These are phyloP conservation scores for Amia ocellicauda DNA, from an alignment of 2,113 vertebrate species.

Conservation along the genomic window DNA sequence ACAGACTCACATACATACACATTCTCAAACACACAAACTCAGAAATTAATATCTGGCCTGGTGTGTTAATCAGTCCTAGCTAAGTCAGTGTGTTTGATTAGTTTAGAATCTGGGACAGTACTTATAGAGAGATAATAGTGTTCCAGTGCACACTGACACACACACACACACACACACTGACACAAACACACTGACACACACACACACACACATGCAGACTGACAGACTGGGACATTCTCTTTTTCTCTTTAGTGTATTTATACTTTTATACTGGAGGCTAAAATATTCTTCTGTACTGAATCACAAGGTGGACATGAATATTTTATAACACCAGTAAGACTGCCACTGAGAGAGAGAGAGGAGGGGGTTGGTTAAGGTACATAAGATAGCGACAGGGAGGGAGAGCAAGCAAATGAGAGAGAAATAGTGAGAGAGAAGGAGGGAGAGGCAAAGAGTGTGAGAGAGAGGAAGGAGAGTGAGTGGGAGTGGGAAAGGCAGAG, in stretches of 20 bases:
- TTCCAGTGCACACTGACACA: neutral
- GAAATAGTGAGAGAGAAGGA: too few species aligned
- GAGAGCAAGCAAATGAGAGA: conserved; percentile 30
- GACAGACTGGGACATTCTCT: neutral
- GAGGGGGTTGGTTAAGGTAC: conserved; percentile 45
- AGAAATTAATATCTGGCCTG: too few species aligned
- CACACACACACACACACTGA: conserved; percentile 11
- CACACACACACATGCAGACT: neutral
- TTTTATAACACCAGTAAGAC: conserved; percentile 35
- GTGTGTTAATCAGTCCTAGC: too few species aligned
- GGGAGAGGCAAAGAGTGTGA: neutral
- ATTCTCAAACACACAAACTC: too few species aligned
- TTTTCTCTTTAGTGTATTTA: too few species aligned
- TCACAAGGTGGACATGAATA: conserved; percentile 45
- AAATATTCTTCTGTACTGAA: conserved; percentile 30
- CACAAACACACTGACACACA: conserved; percentile 26
- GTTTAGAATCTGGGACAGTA: too few species aligned
- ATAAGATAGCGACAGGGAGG: conserved; percentile 48
- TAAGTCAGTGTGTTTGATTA: too few species aligned
- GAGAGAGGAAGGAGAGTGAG: neutral
- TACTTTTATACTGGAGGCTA: too few species aligned
- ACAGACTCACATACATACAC: too few species aligned
- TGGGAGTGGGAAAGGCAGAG: too few species aligned
- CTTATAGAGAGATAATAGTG: too few species aligned
- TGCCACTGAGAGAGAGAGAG: conserved; percentile 30